These are phyloP conservation scores for Terebella lapidaria DNA, from an alignment of 2,888 invertebrate genomes.

Conservation along the genomic window DNA sequence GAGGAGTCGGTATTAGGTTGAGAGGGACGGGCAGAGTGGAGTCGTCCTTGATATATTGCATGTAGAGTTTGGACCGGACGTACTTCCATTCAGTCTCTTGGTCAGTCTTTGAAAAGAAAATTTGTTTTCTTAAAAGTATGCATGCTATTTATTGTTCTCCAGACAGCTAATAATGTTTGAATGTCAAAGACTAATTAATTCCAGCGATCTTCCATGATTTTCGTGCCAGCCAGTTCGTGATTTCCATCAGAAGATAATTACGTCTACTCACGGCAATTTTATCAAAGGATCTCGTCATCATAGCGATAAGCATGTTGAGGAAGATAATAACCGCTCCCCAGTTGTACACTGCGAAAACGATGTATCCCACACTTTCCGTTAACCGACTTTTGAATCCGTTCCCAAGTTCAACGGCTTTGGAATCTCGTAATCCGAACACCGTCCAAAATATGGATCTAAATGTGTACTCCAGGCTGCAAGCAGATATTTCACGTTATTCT, in stretches of 20 bases:
- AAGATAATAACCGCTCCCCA: conserved; percentile 27
- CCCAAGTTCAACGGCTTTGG: conserved; percentile 16
- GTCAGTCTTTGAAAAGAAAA: background rate
- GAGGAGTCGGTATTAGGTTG: conserved; percentile 46
- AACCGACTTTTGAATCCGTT: conserved; percentile 20
- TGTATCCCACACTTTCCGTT: conserved; percentile 26
- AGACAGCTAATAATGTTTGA: background rate
- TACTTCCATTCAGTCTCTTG: conserved; percentile 53
- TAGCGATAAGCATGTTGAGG: conserved; percentile 63
- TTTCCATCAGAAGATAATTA: too few species aligned
- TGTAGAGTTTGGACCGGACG: conserved; percentile 47
- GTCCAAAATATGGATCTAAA: conserved; percentile 51
- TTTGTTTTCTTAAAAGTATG: background rate
- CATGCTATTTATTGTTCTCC: background rate
- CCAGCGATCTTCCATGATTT: background rate
- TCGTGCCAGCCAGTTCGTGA: background rate
- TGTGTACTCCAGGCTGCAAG: conserved; percentile 37
- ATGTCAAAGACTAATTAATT: background rate
- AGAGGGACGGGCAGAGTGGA: conserved; percentile 57
- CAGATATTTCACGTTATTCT: background rate
- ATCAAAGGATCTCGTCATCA: conserved; percentile 70
- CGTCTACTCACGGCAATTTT: conserved; percentile 56
- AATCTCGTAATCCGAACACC: conserved; percentile 46
- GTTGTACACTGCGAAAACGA: conserved; percentile 26
- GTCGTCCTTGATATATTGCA: conserved; percentile 56